Evolutionary conservation across 37 sponge, comb jelly and placozoan species (phyloP), one percentile per base, ranked within the genome.

Genomic region (Spongilla lacustris): DNA sequence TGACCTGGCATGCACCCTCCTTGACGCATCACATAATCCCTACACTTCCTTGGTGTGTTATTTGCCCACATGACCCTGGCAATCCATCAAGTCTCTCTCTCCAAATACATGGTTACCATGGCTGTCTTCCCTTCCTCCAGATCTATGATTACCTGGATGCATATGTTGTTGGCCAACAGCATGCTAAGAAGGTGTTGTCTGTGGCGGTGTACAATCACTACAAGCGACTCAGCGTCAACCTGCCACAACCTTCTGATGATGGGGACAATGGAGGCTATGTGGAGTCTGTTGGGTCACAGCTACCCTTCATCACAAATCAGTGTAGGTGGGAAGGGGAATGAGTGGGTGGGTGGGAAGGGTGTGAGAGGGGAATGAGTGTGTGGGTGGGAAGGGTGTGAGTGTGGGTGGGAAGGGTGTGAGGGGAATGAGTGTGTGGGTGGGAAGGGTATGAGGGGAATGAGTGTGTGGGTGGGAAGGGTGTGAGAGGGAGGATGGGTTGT

Each of bases 151-250:
- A 94, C 78, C 87, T 99, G 4, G 87, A 94, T 31, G 85, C 72
- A 67, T 92, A 90, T 89, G 98, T 99, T 50, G 84, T 99, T 36
- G 99, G 99, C 24, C 99, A 99, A 79, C 84, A 95, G 28, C 77
- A 75, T 28, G 92, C 99, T 22, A 99, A 99, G 95, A 97, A 92
- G 86, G 90, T 99, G 21, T 75, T 99, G 19, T 93, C 99, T 36
- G 99, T 99, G 30, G 96, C 98, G 23, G 95, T 97, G 50, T 99
- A 99, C 85, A 99, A 99, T 81, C 99, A 99, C 79, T 99, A 97
- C 95, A 99, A 99, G 90, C 67, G 99, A 4, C 87, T 98, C 50
- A 74, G 23, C 66, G 30, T 35, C 67, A 88, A 78, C 17, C 69
- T 75, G 29, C 73, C 81, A 25, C 37, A 74, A 34, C 28, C 41